Percentiles rank a stretch among this genome's conserved stretches.
Evolutionary conservation across 2,888 invertebrate genomes (phyloP).

Genomic region (Latrodectus elegans): DNA sequence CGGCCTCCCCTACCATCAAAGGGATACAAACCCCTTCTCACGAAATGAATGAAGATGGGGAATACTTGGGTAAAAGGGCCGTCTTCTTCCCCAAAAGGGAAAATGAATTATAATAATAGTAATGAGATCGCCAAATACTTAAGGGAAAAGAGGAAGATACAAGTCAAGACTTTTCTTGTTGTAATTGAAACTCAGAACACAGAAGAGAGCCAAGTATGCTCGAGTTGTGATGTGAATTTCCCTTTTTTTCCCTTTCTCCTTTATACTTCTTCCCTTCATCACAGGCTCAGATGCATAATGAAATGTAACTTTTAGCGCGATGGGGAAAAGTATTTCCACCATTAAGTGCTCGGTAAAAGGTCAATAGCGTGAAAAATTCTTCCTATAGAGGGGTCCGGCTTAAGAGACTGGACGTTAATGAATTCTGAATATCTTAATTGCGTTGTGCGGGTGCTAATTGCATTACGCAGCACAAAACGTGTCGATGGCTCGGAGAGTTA

Average conservation of each 20-base stretch:
- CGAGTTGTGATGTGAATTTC: not conserved
- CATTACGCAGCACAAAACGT: slow-evolving; percentile 28
- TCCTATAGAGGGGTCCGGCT: slow-evolving; percentile 6
- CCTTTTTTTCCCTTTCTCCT: slow-evolving; percentile 14
- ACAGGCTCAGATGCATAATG: slow-evolving; percentile 21
- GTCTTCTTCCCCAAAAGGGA: slow-evolving; percentile 20
- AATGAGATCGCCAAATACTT: slow-evolving; percentile 48
- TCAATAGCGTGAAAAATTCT: slow-evolving; percentile 47
- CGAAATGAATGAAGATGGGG: slow-evolving; percentile 58
- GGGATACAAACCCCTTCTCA: not conserved
- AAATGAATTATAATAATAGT: slow-evolving; percentile 67
- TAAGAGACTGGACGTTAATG: slow-evolving; percentile 42
- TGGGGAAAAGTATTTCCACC: slow-evolving; percentile 1
- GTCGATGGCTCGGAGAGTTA: slow-evolving; percentile 4
- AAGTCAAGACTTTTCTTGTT: slow-evolving; percentile 6
- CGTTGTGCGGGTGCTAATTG: slow-evolving; percentile 62
- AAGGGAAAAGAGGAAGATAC: slow-evolving; percentile 1
- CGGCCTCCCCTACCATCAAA: slow-evolving; percentile 38
- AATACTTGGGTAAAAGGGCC: slow-evolving; percentile 17
- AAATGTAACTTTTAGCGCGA: slow-evolving; percentile 32
- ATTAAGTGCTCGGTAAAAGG: slow-evolving; percentile 40
- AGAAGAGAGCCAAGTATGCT: slow-evolving; percentile 1
- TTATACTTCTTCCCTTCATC: slow-evolving; percentile 17
- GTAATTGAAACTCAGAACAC: not conserved
- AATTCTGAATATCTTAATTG: slow-evolving; percentile 61